Conservation (phyloP, 2,888 invertebrate species). For the Mystacides longicornis region DNA sequence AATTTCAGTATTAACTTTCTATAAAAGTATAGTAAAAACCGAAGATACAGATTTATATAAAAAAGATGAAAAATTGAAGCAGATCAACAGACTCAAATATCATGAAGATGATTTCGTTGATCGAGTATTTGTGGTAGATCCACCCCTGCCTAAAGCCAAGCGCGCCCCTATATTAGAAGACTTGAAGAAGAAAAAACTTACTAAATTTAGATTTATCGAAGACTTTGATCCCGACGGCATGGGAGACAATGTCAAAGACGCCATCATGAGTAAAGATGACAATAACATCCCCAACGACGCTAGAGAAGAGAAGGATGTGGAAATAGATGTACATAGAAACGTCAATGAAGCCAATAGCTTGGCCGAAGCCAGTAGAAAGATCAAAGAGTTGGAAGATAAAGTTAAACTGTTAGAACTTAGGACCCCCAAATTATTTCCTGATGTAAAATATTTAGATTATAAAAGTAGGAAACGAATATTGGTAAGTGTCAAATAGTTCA, state of each 20-base stretch:
- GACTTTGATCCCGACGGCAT: slow-evolving; percentile 19
- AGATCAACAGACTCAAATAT: not conserved
- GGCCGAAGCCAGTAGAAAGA: slow-evolving; percentile 54
- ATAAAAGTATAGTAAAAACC: slow-evolving; percentile 36
- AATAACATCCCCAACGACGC: slow-evolving; percentile 24
- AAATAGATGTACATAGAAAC: slow-evolving; percentile 9
- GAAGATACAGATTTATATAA: slow-evolving; percentile 27
- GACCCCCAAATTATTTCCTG: slow-evolving; percentile 78
- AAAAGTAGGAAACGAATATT: slow-evolving; percentile 87
- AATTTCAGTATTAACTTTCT: slow-evolving; percentile 37
- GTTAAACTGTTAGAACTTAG: slow-evolving; percentile 62
- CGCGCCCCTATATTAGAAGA: slow-evolving; percentile 13
- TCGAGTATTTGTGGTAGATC: slow-evolving; percentile 13
- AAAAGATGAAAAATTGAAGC: slow-evolving; percentile 27
- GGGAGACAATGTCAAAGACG: slow-evolving; percentile 24
- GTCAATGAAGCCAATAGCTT: slow-evolving; percentile 39
- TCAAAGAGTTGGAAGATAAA: slow-evolving; percentile 64
- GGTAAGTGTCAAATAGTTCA: slow-evolving; percentile 50
- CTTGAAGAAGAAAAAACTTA: slow-evolving; percentile 6
- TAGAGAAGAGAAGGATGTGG: slow-evolving; percentile 22
- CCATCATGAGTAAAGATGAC: slow-evolving; percentile 24
- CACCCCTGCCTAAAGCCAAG: slow-evolving; percentile 4
- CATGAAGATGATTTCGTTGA: slow-evolving; percentile 22
- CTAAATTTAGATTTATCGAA: slow-evolving; percentile 22
- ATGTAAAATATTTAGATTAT: slow-evolving; percentile 87